Base-by-base conservation (phyloP, 2,113 vertebrate species). In the Toxotes chatareus region DNA sequence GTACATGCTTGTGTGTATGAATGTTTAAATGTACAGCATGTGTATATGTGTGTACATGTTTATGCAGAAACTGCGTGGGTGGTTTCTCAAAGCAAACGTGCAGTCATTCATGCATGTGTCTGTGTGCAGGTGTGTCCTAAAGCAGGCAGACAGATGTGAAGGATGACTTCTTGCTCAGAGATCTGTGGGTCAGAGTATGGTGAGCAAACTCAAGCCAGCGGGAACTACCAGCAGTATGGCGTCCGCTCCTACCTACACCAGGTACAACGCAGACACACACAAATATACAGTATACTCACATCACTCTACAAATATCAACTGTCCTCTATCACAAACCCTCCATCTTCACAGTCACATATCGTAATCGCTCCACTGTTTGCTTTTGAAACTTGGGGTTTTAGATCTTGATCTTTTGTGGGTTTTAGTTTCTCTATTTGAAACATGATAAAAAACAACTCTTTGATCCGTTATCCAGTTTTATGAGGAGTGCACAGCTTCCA, bases 201-300 rank as follows among this genome's bases (percentile, higher is more conserved):
- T 60, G 95, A 95, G 70, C 96, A 96, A 1, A 63, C 72, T 4
- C 97, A 95, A 76, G 42, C 93, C 0, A 90, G 94, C 34, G 94
- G 95, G 9, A 92, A 95, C 23, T 92, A 93, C 88, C 98, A 97
- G 82, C 97, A 96, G 89, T 99, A 99, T 0, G 99, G 99, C 69
- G 98, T 99, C 81, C 98, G 99, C 40, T 99, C 99, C 82, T 99
- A 99, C 91, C 95, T 99, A 88, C 99, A 99, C 88, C 97, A 94
- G 93, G 93, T 94, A 84, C 27, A 64, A 14, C 5, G 63, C 51
- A 78, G 3, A 46, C 32, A 70, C n/a, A 60, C 40, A 68, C 32
- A 8, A n/a, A 31, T 17, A 69, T 14, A 27, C 27, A 27, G 27
- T 27, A 64, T 7, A 74, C 5, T 36, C 10, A 71, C 1, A 55